phyloP scores from a whole-genome alignment of 2,797 vertebrate species.

The Enteromius treurensis region DNA sequence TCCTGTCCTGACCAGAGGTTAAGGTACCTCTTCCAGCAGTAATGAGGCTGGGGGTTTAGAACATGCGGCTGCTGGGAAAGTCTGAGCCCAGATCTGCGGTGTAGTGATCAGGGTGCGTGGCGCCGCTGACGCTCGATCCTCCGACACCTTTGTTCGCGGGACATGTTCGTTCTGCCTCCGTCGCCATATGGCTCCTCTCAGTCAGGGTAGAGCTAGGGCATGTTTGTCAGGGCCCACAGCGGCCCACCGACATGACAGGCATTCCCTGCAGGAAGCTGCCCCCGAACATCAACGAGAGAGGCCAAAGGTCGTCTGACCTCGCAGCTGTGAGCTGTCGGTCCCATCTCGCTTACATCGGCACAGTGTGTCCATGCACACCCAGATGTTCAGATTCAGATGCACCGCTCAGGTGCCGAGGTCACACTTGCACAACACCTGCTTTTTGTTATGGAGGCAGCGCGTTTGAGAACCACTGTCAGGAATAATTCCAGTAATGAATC shows the following conservation, averaged over 20 bases:
- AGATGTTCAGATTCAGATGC: conserved; percentile 56
- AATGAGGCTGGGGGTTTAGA: conserved; percentile 46
- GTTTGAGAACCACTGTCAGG: conserved; percentile 14
- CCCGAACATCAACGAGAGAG: conserved; percentile 17
- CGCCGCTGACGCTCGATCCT: conserved; percentile 36
- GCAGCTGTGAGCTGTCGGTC: conserved; percentile 37
- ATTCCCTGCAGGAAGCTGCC: conserved; percentile 20
- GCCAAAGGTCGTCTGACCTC: conserved; percentile 22
- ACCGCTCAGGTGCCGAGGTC: conserved; percentile 43
- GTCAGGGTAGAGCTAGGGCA: conserved; percentile 52
- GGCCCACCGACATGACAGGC: conserved; percentile 34
- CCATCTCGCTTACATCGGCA: conserved; percentile 32
- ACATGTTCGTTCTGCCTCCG: conserved; percentile 19
- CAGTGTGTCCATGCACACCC: conserved; percentile 17
- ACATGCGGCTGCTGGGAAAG: conserved; percentile 1
- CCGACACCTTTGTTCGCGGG: conserved; percentile 33
- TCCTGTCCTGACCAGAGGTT: conserved; percentile 14
- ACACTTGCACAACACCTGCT: conserved; percentile 44
- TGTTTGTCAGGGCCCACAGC: conserved; percentile 47
- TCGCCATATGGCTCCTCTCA: conserved; percentile 57
- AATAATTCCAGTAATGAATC: conserved; percentile 1
- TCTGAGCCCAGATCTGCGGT: neutral
- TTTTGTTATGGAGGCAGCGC: neutral
- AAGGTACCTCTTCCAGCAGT: conserved; percentile 20
- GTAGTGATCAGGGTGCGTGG: conserved; percentile 32